Percentiles rank a stretch among this genome's conserved stretches.
These are phyloP conservation scores for Chaetoderma sp. DNA, from an alignment of 2,888 invertebrate species.

Conservation along the genomic window DNA sequence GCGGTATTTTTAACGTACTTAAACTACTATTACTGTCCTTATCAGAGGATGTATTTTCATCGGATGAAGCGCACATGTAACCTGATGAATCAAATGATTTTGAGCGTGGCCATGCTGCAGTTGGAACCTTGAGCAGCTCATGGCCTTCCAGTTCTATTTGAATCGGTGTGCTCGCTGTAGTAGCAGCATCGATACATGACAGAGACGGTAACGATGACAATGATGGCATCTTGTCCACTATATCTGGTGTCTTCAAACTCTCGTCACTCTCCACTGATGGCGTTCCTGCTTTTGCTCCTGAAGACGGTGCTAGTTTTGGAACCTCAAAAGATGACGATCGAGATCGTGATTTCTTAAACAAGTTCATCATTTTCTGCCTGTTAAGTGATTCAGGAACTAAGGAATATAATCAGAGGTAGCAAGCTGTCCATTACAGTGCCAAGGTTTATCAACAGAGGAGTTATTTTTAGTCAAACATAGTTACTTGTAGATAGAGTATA, in stretches of 20 bases:
- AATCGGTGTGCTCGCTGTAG: too few relatives aligned
- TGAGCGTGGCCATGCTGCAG: constrained; percentile 42
- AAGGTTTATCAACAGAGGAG: too few relatives aligned
- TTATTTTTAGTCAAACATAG: too few relatives aligned
- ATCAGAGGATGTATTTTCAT: constrained; percentile 50
- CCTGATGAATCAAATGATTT: constrained; percentile 55
- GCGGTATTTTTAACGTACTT: constrained; percentile 36
- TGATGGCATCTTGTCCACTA: too few relatives aligned
- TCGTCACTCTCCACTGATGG: constrained; percentile 38
- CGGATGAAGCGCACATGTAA: constrained; percentile 38
- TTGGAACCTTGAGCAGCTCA: constrained; percentile 42
- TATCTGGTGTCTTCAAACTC: too few relatives aligned
- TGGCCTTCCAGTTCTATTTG: constrained; percentile 13
- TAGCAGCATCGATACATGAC: too few relatives aligned
- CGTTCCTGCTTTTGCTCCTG: constrained; percentile 47
- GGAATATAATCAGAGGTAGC: too few relatives aligned
- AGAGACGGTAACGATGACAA: too few relatives aligned
- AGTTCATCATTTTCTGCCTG: constrained; percentile 38
- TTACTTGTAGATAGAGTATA: too few relatives aligned
- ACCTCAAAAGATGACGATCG: constrained; percentile 57
- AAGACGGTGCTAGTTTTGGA: constrained; percentile 55
- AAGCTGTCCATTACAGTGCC: too few relatives aligned
- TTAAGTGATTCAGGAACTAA: background rate
- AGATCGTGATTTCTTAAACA: constrained; percentile 52
- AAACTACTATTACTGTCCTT: constrained; percentile 40